These are phyloP conservation scores for Takifugu flavidus DNA, from an alignment of 2,113 vertebrate genomes.

Conservation along the genomic window DNA sequence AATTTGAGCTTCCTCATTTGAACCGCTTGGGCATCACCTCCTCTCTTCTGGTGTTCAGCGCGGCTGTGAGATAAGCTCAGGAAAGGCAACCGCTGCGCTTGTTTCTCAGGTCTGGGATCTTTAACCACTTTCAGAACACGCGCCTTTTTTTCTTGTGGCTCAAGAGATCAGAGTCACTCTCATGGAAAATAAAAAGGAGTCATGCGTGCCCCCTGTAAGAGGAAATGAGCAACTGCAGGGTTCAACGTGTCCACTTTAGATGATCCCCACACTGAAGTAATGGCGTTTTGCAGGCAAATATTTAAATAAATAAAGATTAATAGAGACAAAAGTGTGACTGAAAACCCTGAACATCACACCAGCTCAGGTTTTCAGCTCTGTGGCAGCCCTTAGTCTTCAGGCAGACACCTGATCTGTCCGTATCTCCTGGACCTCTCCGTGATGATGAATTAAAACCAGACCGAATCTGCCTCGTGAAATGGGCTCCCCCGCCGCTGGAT, in stretches of 20 bases:
- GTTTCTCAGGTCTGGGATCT: constrained; percentile 26
- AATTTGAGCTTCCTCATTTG: constrained; percentile 64
- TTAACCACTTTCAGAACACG: constrained; percentile 12
- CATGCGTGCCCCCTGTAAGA: constrained; percentile 71
- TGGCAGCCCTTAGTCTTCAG: constrained; percentile 30
- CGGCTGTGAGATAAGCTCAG: constrained; percentile 16
- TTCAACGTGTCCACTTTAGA: background rate
- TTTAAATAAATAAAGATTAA: background rate
- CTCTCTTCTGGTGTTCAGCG: background rate
- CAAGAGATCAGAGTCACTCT: constrained; percentile 23
- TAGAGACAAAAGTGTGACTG: background rate
- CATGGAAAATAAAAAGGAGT: constrained; percentile 45
- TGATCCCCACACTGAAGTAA: no score
- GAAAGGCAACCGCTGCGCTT: constrained; percentile 2
- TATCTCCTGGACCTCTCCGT: constrained; percentile 28
- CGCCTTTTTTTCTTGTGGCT: constrained; percentile 27
- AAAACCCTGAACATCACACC: constrained; percentile 13
- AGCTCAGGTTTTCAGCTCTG: constrained; percentile 38
- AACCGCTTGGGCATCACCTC: constrained; percentile 23
- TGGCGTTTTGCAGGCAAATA: no score
- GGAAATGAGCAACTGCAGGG: constrained; percentile 53
- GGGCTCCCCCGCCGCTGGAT: constrained; percentile 19
- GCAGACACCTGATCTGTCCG: constrained; percentile 51
- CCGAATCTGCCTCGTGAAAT: constrained; percentile 32
- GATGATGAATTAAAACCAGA: constrained; percentile 30